phyloP scores from a whole-genome alignment of 2,888 invertebrate species.

The Amblyteles armatorius region DNA sequence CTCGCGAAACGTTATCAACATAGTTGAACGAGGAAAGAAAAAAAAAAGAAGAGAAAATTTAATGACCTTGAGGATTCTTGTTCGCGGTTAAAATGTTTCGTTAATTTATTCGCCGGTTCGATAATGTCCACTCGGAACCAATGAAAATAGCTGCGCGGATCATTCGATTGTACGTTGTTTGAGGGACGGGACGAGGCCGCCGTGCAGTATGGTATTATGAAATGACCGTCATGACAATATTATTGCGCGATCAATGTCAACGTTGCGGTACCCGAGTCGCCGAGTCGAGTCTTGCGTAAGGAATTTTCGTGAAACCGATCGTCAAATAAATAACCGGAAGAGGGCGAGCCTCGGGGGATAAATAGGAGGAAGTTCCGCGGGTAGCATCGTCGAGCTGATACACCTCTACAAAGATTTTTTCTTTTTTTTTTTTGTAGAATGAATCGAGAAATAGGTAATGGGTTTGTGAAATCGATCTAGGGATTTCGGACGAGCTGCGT shows the following conservation, averaged over 20 bases:
- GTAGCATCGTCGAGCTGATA: background rate
- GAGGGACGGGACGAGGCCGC: background rate
- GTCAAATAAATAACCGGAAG: constrained; percentile 29
- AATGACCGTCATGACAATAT: background rate
- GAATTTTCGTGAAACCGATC: background rate
- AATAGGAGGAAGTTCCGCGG: constrained; percentile 25
- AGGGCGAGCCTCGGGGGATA: constrained; percentile 40
- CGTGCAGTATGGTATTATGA: background rate
- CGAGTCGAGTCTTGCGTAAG: constrained; percentile 32
- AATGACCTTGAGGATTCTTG: constrained; percentile 1
- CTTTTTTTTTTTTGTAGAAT: background rate
- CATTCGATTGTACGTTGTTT: background rate
- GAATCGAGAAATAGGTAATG: background rate
- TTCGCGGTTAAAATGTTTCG: background rate
- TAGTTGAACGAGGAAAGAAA: background rate
- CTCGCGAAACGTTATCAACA: background rate
- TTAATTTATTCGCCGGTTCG: background rate
- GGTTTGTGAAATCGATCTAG: background rate
- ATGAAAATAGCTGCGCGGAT: background rate
- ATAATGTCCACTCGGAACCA: background rate
- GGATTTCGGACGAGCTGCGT: background rate
- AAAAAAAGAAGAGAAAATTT: background rate
- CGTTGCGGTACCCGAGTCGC: background rate
- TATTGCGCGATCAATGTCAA: background rate
- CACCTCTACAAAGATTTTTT: background rate